Base-by-base conservation (phyloP, 2,113 vertebrate genomes). In the Festucalex cinctus region DNA sequence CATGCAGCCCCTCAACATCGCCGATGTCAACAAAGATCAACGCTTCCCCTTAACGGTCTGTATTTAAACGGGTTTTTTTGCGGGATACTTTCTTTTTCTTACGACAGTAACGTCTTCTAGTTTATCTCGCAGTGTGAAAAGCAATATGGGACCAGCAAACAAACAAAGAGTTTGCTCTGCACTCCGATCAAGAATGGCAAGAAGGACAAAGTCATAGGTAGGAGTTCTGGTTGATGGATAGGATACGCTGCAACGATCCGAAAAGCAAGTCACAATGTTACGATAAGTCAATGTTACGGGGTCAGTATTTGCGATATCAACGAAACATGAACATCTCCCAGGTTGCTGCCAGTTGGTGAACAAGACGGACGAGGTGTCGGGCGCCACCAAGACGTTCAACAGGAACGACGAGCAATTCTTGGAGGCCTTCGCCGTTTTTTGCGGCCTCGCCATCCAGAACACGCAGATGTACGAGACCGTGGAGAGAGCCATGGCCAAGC, bases 191-290 rank as follows among this genome's bases (percentile, higher is more conserved):
- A 93, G 90, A 98, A 98, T 61, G 94, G 94, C 46, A 98, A 98
- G 88, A 99, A 98, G 89, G 96, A 98, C 90, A 98, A 95, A 93
- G 96, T 99, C 61, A 99, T 99, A 90, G 97, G 97, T 98, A 93
- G 1, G 48, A 48, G 12, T 9, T 41, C 9, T 13, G 39, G 10
- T 13, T 9, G 39, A 9, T 41, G 39, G 10, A 3, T 41, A 32
- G 28, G 28, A 12, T 41, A 41, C 12, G 39, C 10, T 12, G 39
- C 9, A 41, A 41, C 39, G 3, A 13, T 41, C 6, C 37, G 8
- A 39, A 7, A 39, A 39, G 37, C 37, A 6, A 39, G 37, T 32
- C 28, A 39, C 37, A 7, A 39, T 1, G 37, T 39, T n/a, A n/a
- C n/a, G n/a, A n/a, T n/a, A n/a, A n/a, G 37, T 39, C 1, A 19